A percentile compares a stretch with the other conserved stretches of the same genome.
These are phyloP conservation scores for Phyllostomus discolor DNA, from an alignment of 2,113 vertebrate species.

Conservation along the genomic window DNA sequence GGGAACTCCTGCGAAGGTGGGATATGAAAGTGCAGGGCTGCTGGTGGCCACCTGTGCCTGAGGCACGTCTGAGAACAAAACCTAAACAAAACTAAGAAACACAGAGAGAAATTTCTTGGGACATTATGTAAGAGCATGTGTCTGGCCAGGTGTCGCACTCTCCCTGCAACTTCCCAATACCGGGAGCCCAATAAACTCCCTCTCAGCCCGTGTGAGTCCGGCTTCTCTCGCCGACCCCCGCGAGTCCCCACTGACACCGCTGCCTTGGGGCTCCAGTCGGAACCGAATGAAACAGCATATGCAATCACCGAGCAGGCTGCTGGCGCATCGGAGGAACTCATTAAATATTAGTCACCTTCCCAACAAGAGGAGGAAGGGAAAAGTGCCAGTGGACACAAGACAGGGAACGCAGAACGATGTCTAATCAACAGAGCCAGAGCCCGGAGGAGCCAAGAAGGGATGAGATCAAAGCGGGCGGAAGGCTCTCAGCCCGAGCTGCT, in stretches of 20 bases:
- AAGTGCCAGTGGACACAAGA: conserved; percentile 47
- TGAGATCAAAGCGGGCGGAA: background rate
- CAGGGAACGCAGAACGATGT: background rate
- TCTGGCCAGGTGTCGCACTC: background rate
- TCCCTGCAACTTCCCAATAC: background rate
- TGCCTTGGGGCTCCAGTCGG: conserved; percentile 11
- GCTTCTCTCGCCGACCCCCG: background rate
- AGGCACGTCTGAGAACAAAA: background rate
- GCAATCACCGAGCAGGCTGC: conserved; percentile 15
- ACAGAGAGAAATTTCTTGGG: background rate
- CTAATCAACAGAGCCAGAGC: background rate
- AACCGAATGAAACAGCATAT: conserved; percentile 59
- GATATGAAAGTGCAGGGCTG: background rate
- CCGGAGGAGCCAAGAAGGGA: background rate
- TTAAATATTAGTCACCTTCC: conserved; percentile 68
- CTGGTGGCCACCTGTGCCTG: background rate
- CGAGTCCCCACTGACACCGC: background rate
- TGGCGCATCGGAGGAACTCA: conserved; percentile 45
- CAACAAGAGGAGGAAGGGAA: conserved; percentile 40
- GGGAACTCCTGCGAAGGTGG: background rate
- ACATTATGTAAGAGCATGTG: background rate
- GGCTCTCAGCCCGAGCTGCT: background rate
- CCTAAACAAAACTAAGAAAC: background rate
- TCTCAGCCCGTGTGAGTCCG: background rate
- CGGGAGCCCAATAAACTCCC: background rate